Evolutionary conservation across 2,797 vertebrate species (phyloP).

Genomic region (Helicolenus hilgendorfi): DNA sequence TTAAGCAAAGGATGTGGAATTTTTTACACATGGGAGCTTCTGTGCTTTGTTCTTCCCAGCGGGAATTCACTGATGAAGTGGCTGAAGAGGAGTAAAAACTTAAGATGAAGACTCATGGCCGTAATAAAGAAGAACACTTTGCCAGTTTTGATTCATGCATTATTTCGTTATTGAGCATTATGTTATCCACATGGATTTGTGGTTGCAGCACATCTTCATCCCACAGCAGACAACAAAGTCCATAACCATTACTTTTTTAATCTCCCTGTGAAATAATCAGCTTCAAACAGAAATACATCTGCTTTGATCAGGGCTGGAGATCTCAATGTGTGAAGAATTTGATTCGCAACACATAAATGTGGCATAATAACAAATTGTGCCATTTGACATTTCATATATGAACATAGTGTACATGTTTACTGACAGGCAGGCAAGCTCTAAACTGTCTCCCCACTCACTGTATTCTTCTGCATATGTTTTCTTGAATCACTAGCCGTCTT

Average conservation of each 20-base stretch:
- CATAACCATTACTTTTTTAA: background rate
- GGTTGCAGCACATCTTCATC: background rate
- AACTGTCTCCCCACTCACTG: constrained; percentile 9
- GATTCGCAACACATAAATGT: background rate
- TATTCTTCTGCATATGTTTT: constrained; percentile 44
- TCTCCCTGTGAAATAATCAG: constrained; percentile 3
- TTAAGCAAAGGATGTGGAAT: constrained; percentile 47
- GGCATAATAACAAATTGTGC: background rate
- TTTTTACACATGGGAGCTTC: constrained; percentile 30
- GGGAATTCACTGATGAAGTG: constrained; percentile 48
- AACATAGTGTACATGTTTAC: background rate
- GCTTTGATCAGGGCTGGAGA: background rate
- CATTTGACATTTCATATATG: background rate
- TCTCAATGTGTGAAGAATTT: background rate
- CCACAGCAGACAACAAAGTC: background rate
- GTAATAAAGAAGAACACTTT: constrained; percentile 10
- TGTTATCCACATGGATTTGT: constrained; percentile 9
- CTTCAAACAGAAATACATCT: constrained; percentile 10
- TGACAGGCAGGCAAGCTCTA: background rate
- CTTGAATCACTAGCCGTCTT: constrained; percentile 52
- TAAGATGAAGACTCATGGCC: constrained; percentile 18
- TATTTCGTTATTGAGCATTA: constrained; percentile 16
- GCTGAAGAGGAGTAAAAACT: constrained; percentile 34
- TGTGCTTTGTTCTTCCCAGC: constrained; percentile 26
- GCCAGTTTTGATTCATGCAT: constrained; percentile 3